Evolutionary conservation across 1,140 invertebrate genomes (phyloP).

Genomic region (Nymphalis io): DNA sequence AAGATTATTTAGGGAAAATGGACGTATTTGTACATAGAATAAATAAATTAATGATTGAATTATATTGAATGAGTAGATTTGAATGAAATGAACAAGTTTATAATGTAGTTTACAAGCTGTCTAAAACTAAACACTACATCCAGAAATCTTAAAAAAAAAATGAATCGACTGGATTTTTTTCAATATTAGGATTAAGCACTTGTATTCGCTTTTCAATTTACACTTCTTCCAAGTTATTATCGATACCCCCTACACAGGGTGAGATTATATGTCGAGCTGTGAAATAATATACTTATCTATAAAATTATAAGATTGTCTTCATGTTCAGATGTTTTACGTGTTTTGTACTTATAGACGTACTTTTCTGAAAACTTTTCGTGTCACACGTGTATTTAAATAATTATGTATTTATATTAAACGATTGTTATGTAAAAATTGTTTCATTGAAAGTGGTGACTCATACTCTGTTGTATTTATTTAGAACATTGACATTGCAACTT

Average conservation of each 20-base stretch:
- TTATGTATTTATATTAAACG: constrained; percentile 34
- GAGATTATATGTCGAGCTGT: constrained; percentile 29
- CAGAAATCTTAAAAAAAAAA: too few species aligned
- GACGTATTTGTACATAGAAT: background rate
- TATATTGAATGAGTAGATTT: too few species aligned
- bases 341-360: constrained; percentile 31
- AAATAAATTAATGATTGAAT: background rate
- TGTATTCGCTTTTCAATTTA: background rate
- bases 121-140: too few species aligned
- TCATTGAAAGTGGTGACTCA: background rate
- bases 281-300: constrained; percentile 28
- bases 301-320: constrained; percentile 20
- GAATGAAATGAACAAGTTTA: too few species aligned
- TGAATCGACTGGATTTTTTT: too few species aligned
- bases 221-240: constrained; percentile 3
- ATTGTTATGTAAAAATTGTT: constrained; percentile 27
- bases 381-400: constrained; percentile 26
- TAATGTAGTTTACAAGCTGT: too few species aligned
- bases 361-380: constrained; percentile 29
- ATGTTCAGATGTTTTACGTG: constrained; percentile 26
- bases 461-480: too few species aligned
- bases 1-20: background rate
- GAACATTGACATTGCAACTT: too few species aligned
- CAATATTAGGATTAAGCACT: background rate
- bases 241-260: constrained; percentile 4